Evolutionary conservation across 2,113 vertebrate genomes (phyloP).

Genomic region (Desmodus rotundus): DNA sequence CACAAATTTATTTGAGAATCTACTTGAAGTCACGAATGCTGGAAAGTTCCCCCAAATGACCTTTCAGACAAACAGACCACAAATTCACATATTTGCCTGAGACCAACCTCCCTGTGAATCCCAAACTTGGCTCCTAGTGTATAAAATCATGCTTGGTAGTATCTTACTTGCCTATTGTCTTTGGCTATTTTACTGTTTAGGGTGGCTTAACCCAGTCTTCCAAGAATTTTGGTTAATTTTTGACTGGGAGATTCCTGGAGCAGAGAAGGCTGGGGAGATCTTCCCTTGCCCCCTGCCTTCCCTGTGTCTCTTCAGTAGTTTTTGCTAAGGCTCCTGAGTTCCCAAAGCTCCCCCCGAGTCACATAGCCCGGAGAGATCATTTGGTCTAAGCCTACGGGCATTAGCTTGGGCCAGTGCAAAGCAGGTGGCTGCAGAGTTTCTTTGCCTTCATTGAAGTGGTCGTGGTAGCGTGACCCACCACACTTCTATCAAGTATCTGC

Average conservation of each 20-base stretch:
- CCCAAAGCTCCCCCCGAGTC: background rate
- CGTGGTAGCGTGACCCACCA: background rate
- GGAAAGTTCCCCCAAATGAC: background rate
- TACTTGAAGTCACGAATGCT: background rate
- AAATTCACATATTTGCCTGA: background rate
- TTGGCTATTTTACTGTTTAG: background rate
- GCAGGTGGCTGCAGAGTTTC: background rate
- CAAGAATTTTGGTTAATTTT: background rate
- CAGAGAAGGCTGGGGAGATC: background rate
- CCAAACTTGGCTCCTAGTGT: background rate
- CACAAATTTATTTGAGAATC: background rate
- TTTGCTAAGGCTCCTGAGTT: background rate
- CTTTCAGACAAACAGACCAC: background rate
- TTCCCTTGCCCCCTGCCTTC: accelerated
- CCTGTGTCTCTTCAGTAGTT: background rate
- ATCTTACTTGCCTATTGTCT: background rate
- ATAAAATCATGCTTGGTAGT: background rate
- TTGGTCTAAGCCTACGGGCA: background rate
- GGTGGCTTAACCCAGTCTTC: background rate
- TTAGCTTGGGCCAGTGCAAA: background rate
- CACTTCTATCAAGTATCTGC: background rate
- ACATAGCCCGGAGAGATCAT: background rate
- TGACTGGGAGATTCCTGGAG: background rate
- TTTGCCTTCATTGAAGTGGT: background rate
- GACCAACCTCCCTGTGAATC: background rate